Conservation (phyloP, 2,888 invertebrate genomes). For the Lasiommata megera region DNA sequence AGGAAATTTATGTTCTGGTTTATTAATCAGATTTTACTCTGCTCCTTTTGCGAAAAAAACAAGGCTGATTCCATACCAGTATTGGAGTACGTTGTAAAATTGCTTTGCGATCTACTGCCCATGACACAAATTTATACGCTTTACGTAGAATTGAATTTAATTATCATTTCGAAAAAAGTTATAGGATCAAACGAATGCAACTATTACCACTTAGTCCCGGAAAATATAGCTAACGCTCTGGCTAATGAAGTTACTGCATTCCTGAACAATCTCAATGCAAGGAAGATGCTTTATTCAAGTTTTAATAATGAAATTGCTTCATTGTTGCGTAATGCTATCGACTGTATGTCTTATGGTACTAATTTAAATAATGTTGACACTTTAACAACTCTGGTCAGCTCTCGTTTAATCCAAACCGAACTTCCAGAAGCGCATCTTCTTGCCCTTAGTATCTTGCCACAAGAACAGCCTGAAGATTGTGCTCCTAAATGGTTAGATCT, state of each 20-base stretch:
- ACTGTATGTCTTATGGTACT: neutral
- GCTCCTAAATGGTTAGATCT: neutral
- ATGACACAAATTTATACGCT: constrained; percentile 13
- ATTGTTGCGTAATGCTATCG: neutral
- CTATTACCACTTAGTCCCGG: neutral
- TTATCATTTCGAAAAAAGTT: constrained; percentile 6
- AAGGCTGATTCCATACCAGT: constrained; percentile 14
- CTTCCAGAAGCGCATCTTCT: neutral
- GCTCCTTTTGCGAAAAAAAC: neutral
- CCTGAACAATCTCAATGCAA: constrained; percentile 15
- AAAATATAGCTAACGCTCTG: constrained; percentile 1
- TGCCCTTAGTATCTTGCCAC: neutral
- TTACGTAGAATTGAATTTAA: constrained; percentile 14
- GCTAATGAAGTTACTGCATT: neutral
- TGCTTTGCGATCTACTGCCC: constrained; percentile 5
- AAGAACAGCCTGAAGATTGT: neutral
- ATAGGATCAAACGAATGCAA: neutral
- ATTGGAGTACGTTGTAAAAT: constrained; percentile 11
- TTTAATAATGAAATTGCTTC: neutral
- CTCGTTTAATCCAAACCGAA: neutral
- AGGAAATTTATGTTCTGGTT: constrained; percentile 12
- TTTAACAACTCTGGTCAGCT: neutral
- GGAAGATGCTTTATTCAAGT: constrained; percentile 5
- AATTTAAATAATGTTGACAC: neutral
- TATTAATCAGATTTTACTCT: constrained; percentile 7